A percentile compares a stretch with the other conserved stretches of the same genome.
These are phyloP conservation scores for Melanerpes aurifrons DNA, from an alignment of 2,113 vertebrate genomes.

Conservation along the genomic window DNA sequence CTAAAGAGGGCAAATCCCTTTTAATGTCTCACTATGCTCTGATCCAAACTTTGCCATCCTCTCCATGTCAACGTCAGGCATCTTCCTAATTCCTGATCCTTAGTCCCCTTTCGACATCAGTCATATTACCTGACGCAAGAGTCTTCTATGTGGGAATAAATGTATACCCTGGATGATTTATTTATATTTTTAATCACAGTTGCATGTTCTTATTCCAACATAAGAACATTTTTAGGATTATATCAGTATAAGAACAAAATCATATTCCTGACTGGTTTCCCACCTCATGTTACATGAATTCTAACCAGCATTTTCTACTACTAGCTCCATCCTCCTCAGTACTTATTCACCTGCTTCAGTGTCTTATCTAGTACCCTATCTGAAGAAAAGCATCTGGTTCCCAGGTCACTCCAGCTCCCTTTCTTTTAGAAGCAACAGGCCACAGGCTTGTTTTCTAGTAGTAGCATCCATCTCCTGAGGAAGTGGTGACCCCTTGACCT, in stretches of 20 bases:
- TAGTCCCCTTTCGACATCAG: not conserved
- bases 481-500: not conserved
- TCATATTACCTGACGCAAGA: accelerated
- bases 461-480: not conserved
- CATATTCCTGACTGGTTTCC: not conserved
- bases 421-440: not conserved
- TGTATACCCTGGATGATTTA: not conserved
- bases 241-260: not conserved
- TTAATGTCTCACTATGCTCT: not conserved
- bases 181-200: not conserved
- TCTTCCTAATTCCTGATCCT: not conserved
- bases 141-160: not conserved
- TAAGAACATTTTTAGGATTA: not conserved
- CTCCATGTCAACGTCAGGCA: not conserved
- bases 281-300: not conserved
- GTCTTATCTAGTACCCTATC: not conserved
- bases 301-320: not conserved
- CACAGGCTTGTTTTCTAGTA: not conserved
- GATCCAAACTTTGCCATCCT: not conserved
- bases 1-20: not conserved
- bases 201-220: not conserved
- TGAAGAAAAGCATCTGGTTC: not conserved
- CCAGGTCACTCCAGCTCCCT: not conserved
- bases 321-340: not conserved
- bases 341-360: not conserved